Evolutionary conservation across 92 coral and sea anemone genomes (phyloP).

Genomic region (Diadumene lineata): DNA sequence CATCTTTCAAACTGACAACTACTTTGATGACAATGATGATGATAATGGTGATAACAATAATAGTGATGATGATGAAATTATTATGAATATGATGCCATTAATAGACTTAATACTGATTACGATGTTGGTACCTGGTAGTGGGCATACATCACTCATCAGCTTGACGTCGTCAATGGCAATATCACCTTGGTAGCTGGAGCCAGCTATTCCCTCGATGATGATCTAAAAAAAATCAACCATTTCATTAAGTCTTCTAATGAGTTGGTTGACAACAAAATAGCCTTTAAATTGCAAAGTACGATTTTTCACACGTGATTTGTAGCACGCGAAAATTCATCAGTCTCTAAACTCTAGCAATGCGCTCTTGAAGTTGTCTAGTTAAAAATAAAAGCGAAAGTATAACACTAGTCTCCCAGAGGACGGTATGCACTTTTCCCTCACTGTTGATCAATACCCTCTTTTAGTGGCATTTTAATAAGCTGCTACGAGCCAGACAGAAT

Average conservation of each 20-base stretch:
- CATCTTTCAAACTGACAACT: too few relatives aligned
- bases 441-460: too few relatives aligned
- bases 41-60: background rate
- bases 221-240: conserved; percentile 50
- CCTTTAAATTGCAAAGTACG: background rate
- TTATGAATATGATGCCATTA: background rate
- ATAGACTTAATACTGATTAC: background rate
- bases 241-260: background rate
- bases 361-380: too few relatives aligned
- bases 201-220: conserved; percentile 75
- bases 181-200: conserved; percentile 87
- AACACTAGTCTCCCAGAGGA: too few relatives aligned
- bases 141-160: conserved; percentile 90
- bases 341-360: too few relatives aligned
- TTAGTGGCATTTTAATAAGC: too few relatives aligned
- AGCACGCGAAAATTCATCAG: too few relatives aligned
- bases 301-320: too few relatives aligned
- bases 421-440: too few relatives aligned
- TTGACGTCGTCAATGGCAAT: conserved; percentile 91
- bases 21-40: background rate
- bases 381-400: too few relatives aligned
- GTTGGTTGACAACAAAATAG: too few relatives aligned
- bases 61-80: background rate
- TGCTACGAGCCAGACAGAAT: too few relatives aligned
- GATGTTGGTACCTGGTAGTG: conserved; percentile 72